A percentile compares a stretch with the other conserved stretches of the same genome.
Conservation (phyloP, 2,888 invertebrate species). For the Drosophila crucigera region DNA sequence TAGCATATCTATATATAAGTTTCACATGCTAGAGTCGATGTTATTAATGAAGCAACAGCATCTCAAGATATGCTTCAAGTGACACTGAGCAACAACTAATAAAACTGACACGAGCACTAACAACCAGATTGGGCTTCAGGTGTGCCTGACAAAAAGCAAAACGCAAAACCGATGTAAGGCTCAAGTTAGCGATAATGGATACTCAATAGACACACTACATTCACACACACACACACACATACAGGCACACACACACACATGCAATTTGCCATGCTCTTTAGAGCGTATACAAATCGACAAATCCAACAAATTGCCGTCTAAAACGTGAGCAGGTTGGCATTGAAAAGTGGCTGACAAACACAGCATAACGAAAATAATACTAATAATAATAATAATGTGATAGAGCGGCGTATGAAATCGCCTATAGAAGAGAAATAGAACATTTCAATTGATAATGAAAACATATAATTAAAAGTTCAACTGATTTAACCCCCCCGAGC, state of each 20-base stretch:
- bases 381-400: slow-evolving; percentile 4
- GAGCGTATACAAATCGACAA: slow-evolving; percentile 59
- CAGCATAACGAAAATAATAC: slow-evolving; percentile 40
- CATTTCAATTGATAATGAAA: slow-evolving; percentile 77
- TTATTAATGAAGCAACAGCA: slow-evolving; percentile 41
- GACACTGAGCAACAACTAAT: slow-evolving; percentile 54
- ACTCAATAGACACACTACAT: slow-evolving; percentile 17
- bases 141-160: slow-evolving; percentile 52
- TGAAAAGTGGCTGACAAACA: slow-evolving; percentile 57
- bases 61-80: slow-evolving; percentile 29
- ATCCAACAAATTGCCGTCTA: slow-evolving; percentile 70
- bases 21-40: slow-evolving; percentile 24
- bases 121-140: slow-evolving; percentile 45
- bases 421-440: slow-evolving; percentile 26
- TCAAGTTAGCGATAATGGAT: slow-evolving; percentile 54
- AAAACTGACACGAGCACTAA: slow-evolving; percentile 26
- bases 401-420: slow-evolving; percentile 43
- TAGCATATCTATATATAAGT: slow-evolving; percentile 46
- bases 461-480: slow-evolving; percentile 75
- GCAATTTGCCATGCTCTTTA: slow-evolving; percentile 72
- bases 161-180: slow-evolving; percentile 45
- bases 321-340: slow-evolving; percentile 76
- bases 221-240: neutral
- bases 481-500: slow-evolving; percentile 58
- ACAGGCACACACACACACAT: slow-evolving; percentile 9